Base-by-base conservation (phyloP, 2,888 invertebrate species). In the Drosophila parthenogenetica region DNA sequence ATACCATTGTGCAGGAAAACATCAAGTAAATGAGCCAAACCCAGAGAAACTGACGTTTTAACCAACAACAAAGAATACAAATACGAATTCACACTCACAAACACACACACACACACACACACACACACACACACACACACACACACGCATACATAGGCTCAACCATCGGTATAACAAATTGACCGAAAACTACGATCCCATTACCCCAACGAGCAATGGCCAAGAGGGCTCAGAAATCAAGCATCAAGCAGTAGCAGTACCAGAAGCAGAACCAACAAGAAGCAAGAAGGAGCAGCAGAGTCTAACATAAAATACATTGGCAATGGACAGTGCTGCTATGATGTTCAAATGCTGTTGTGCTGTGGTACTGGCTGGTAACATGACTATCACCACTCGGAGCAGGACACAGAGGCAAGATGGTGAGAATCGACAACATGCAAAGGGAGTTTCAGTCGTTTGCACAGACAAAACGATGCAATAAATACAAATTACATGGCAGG, bases 401-500 rank as follows among this genome's bases (percentile, higher is more conserved):
- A 43, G 22, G 10, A 25, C 19, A 14, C 10, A 13, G 45, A 14
- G 39, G 22, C 3, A 17, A 48, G 39, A 51, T 63, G 58, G 43
- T 69, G 62, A 72, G 64, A 82, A 82, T 82, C 86, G 86, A 86
- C 83, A 85, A 88, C 90, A 89, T 85, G 88, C 85, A 89, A 88
- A 87, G 81, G 87, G 89, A 86, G 84, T 89, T 86, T 86, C 82
- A 73, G 80, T 79, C 85, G 84, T 85, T 90, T 88, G 84, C 81
- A 83, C 89, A 87, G 88, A 89, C 84, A 87, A 89, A 90, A 90
- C 88, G 90, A 88, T 85, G 87, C 84, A 89, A 89, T 90, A 89
- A 89, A 90, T 91, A 90, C 86, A 91, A 90, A 90, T 89, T 85
- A 85, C 88, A 83, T 82, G 72, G 83, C 86, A 75, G 66, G 81